These are phyloP conservation scores for Lepus europaeus DNA, from an alignment of 2,113 vertebrate genomes.

Conservation along the genomic window DNA sequence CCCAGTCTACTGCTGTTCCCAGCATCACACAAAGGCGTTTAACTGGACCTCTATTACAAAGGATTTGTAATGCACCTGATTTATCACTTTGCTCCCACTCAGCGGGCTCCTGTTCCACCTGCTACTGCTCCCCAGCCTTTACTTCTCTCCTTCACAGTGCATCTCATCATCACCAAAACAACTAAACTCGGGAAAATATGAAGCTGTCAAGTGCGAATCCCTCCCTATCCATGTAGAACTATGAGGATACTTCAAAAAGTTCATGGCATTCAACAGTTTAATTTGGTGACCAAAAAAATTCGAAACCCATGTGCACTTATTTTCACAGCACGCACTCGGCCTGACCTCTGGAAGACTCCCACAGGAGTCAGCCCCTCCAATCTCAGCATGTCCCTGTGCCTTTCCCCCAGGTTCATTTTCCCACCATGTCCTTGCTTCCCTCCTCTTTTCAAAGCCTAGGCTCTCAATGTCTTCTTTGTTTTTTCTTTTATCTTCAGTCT, in stretches of 20 bases:
- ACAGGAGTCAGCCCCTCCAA: not conserved
- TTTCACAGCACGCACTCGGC: no score
- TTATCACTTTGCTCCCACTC: slow-evolving; percentile 10
- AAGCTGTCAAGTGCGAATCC: no score
- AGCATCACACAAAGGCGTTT: no score
- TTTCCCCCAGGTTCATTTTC: not conserved
- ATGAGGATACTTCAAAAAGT: no score
- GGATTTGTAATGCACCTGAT: not conserved
- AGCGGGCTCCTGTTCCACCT: slow-evolving; percentile 17
- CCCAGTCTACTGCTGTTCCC: not conserved
- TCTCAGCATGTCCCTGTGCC: not conserved
- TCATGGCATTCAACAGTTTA: no score
- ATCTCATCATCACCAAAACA: not conserved
- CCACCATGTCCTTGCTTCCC: not conserved
- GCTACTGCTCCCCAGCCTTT: not conserved
- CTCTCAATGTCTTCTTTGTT: not conserved
- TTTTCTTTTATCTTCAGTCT: not conserved
- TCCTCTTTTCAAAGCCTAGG: not conserved
- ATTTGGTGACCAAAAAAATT: no score
- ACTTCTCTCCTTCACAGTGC: no score
- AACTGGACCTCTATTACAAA: no score
- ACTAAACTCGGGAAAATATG: no score
- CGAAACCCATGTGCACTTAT: no score
- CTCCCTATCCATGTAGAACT: not conserved
- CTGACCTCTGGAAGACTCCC: no score